A percentile compares a stretch with the other conserved stretches of the same genome.
These are phyloP conservation scores for Gadopsis bispinosus DNA, from an alignment of 2,797 vertebrate species.

Conservation along the genomic window DNA sequence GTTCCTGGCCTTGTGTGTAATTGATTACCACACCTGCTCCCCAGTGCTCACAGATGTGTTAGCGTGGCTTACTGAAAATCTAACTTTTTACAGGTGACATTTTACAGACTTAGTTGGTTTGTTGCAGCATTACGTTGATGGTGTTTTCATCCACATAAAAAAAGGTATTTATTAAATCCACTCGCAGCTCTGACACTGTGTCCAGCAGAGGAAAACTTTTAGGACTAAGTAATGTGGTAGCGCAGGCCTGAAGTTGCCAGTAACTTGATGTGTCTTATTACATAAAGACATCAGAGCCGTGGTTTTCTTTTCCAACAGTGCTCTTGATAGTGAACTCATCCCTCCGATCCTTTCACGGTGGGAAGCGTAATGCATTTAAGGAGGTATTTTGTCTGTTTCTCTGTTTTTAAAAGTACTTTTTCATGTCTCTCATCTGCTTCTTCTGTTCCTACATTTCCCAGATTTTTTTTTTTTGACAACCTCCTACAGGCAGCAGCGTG, in stretches of 20 bases:
- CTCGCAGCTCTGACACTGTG: background rate
- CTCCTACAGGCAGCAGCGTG: background rate
- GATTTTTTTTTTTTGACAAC: background rate
- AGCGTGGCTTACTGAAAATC: background rate
- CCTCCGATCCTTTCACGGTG: background rate
- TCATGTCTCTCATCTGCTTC: background rate
- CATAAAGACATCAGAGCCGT: background rate
- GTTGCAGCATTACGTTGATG: background rate
- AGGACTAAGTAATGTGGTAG: background rate
- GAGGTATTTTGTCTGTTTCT: no score
- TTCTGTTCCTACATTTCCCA: background rate
- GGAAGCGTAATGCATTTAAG: no score
- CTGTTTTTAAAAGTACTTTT: no score
- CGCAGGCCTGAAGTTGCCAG: background rate
- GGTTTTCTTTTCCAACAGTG: background rate
- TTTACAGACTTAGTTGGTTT: background rate
- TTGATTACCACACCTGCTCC: conserved; percentile 23
- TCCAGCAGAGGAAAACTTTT: background rate
- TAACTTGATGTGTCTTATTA: background rate
- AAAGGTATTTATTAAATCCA: conserved; percentile 5
- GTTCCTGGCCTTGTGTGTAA: no score
- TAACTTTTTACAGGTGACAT: background rate
- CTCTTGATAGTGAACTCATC: no score
- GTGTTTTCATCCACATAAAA: background rate
- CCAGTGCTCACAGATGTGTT: background rate